Base-by-base conservation (phyloP, 2,888 invertebrate species). In the Carcina quercana region DNA sequence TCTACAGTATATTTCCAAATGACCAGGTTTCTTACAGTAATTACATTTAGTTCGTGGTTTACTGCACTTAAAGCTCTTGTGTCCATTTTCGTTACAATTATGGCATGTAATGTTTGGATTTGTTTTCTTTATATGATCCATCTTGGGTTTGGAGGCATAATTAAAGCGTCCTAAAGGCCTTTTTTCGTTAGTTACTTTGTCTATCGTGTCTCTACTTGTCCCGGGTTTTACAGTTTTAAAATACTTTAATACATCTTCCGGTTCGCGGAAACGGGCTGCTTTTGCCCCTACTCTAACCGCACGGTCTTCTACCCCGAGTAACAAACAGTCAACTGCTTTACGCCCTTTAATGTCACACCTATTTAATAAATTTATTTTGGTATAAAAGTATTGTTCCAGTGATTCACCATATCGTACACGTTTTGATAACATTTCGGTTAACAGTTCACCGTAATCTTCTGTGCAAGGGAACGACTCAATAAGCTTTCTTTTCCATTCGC, bases 261-360 rank as follows among this genome's bases (percentile, higher is more conserved):
- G 45, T 15, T 34, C 29, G 0, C 5, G 5, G 21, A 40, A 48
- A 14, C 32, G 31, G 3, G 39, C 44, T 3, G 48, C 48, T 13
- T 48, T 35, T 3, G 45, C 47, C 3, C 47, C 40, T 14, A 45
- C 13, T 24, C 31, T 38, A 2, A 48, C 17, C 0, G 39, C 36
- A 2, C 43, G 29, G 29, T 48, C 48, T 2, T 45, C 45, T 4
- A 48, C 21, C 0, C 45, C 46, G 14, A 34, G 15, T 5, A 46
- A 12, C 0, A 49, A 11, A 28, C 44, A 46, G 13, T 49, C 48
- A 5, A 49, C 45, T 1, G 49, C 46, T 11, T 29, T 22, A 14
- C 29, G 35, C 0, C 42, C 45, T 2, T 6, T 11, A 13, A 49
- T 45, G 3, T 38, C 22, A 25, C 45, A 48, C 2, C 40, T 20